Percentiles rank a stretch among this genome's conserved stretches.
Conservation (phyloP, 1,140 invertebrate genomes). For the Plodia interpunctella region DNA sequence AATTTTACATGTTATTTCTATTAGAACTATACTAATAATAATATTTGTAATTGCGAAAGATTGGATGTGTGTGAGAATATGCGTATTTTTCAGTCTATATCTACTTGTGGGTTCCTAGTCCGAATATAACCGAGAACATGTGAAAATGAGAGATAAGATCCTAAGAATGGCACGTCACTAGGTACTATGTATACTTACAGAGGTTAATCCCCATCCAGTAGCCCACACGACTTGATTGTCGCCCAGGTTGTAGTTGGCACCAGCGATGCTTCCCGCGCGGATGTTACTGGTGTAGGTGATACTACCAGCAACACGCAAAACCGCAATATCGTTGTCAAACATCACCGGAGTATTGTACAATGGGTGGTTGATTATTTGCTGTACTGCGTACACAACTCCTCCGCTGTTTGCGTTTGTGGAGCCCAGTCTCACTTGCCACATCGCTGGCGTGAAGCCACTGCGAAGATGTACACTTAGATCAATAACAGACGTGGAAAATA, state of each 20-base stretch:
- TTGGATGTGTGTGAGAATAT: too few species aligned
- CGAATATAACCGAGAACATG: too few species aligned
- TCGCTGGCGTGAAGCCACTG: slow-evolving; percentile 26
- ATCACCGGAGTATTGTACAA: slow-evolving; percentile 76
- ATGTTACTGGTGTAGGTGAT: slow-evolving; percentile 40
- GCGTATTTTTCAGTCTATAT: background rate
- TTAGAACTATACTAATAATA: background rate
- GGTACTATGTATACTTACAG: slow-evolving; percentile 17
- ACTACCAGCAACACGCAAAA: slow-evolving; percentile 27
- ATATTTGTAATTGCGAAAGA: too few species aligned
- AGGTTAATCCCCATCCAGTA: slow-evolving; percentile 28
- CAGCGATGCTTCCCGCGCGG: slow-evolving; percentile 23
- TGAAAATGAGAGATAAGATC: too few species aligned
- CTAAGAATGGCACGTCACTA: too few species aligned
- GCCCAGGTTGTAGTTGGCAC: slow-evolving; percentile 25
- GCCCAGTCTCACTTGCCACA: slow-evolving; percentile 35
- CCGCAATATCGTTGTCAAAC: slow-evolving; percentile 79
- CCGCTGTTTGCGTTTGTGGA: slow-evolving; percentile 36
- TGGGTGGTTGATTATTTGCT: slow-evolving; percentile 64
- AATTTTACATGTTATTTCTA: background rate
- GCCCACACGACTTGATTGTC: slow-evolving; percentile 29
- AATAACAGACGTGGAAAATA: too few species aligned
- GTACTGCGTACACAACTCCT: slow-evolving; percentile 24
- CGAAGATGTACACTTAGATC: slow-evolving; percentile 17
- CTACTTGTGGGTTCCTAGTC: too few species aligned